phyloP scores from a whole-genome alignment of 2,113 vertebrate genomes.

The Pachyramphus minor region DNA sequence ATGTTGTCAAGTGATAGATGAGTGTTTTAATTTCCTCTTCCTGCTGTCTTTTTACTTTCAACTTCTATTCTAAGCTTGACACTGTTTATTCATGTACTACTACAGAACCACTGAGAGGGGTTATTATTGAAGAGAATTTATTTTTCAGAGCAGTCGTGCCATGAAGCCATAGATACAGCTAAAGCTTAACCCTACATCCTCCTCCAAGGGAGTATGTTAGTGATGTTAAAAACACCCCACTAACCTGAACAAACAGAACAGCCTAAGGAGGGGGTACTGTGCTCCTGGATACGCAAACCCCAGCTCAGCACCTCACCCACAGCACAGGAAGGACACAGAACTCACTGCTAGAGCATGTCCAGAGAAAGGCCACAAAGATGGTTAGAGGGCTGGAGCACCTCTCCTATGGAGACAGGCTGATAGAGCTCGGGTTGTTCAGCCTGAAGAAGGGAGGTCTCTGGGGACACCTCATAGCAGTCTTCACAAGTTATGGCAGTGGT shows the following conservation, averaged over 20 bases:
- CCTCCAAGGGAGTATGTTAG: not conserved
- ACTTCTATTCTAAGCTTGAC: not conserved
- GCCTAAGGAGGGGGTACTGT: rapidly evolving
- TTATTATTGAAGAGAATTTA: conserved; percentile 16
- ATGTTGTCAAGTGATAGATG: conserved; percentile 2
- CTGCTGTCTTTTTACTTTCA: conserved; percentile 17
- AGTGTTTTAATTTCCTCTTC: conserved; percentile 40
- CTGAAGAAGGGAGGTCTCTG: not conserved
- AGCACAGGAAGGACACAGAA: not conserved
- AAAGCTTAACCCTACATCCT: not conserved
- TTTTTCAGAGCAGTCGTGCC: not conserved
- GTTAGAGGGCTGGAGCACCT: not conserved
- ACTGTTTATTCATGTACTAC: not conserved
- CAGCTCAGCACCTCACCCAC: rapidly evolving
- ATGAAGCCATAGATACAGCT: not conserved
- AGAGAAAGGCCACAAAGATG: not conserved
- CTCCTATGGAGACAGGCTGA: not conserved
- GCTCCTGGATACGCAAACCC: not conserved
- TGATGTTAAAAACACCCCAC: not conserved
- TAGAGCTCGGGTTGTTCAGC: not conserved
- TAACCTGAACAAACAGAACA: not conserved
- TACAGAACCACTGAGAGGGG: not conserved
- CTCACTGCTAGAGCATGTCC: not conserved
- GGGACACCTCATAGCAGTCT: not conserved
- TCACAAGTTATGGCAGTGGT: not conserved